These are phyloP conservation scores for Acanthurus tractus DNA, from an alignment of 2,797 vertebrate genomes.

Conservation along the genomic window DNA sequence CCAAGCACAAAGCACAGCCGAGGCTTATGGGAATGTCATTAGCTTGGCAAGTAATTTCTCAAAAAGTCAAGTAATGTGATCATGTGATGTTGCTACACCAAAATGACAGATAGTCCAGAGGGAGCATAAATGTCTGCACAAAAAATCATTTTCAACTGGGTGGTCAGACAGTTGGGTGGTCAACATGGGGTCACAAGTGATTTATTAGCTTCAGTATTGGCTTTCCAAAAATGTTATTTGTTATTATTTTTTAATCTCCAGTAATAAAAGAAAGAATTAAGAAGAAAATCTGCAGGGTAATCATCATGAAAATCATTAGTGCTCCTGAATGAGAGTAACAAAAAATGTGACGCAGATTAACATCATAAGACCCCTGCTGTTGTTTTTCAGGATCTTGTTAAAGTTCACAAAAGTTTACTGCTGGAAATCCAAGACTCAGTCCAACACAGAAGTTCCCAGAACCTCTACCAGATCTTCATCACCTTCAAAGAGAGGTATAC, in stretches of 20 bases:
- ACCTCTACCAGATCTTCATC: constrained; percentile 96
- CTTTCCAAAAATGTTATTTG: background rate
- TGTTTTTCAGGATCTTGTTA: constrained; percentile 91
- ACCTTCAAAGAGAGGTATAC: constrained; percentile 95
- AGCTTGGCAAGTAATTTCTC: background rate
- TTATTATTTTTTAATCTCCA: background rate
- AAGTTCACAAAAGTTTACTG: constrained; percentile 93
- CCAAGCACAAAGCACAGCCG: too few relatives aligned
- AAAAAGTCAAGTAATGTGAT: background rate
- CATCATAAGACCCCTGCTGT: constrained; percentile 10
- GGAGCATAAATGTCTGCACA: background rate
- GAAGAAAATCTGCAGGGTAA: too few relatives aligned
- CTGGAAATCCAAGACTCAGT: constrained; percentile 94
- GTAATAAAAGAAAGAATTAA: background rate
- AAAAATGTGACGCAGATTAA: background rate
- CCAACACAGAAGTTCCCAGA: constrained; percentile 91
- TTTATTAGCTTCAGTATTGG: background rate
- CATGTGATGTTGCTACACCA: too few relatives aligned
- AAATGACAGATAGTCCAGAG: background rate
- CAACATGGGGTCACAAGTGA: too few relatives aligned
- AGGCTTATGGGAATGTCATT: background rate
- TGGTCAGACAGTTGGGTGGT: too few relatives aligned
- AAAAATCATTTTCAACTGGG: too few relatives aligned
- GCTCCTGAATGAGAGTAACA: background rate
- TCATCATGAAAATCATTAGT: too few relatives aligned